Percentiles rank a stretch among this genome's conserved stretches.
Evolutionary conservation across 2,113 vertebrate genomes (phyloP).

Genomic region (Thamnophis sirtalis): DNA sequence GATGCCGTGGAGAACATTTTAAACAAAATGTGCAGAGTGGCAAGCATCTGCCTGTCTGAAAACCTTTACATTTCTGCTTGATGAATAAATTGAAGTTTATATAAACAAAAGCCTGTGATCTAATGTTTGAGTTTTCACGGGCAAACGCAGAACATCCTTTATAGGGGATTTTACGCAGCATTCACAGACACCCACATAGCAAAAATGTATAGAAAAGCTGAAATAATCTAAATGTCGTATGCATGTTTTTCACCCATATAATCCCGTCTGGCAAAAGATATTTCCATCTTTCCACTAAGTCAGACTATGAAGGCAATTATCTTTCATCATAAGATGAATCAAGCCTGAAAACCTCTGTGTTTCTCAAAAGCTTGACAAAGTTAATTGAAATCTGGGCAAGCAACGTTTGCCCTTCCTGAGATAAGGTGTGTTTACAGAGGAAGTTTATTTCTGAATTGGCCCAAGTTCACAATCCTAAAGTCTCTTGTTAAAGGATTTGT

Average conservation of each 20-base stretch:
- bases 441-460: constrained; percentile 61
- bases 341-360: constrained; percentile 41
- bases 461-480: constrained; percentile 59
- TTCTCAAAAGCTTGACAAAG: constrained; percentile 57
- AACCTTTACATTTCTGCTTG: constrained; percentile 58
- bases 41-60: constrained; percentile 60
- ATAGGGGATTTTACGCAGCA: constrained; percentile 26
- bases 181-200: constrained; percentile 25
- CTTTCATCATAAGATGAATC: constrained; percentile 52
- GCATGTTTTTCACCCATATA: constrained; percentile 60
- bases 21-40: constrained; percentile 61
- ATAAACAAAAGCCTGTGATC: constrained; percentile 63
- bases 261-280: constrained; percentile 53
- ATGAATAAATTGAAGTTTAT: constrained; percentile 59
- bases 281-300: constrained; percentile 56
- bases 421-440: constrained; percentile 58
- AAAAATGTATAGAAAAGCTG: constrained; percentile 42
- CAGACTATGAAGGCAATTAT: constrained; percentile 54
- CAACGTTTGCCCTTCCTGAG: constrained; percentile 56
- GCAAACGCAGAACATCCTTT: constrained; percentile 44
- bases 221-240: constrained; percentile 50
- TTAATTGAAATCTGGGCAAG: constrained; percentile 56
- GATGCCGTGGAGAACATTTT: constrained; percentile 62
- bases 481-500: constrained; percentile 66
- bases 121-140: constrained; percentile 62